Evolutionary conservation across 2,888 invertebrate species (phyloP), one percentile per base, ranked within the genome.

Genomic region (Sicus ferrugineus): DNA sequence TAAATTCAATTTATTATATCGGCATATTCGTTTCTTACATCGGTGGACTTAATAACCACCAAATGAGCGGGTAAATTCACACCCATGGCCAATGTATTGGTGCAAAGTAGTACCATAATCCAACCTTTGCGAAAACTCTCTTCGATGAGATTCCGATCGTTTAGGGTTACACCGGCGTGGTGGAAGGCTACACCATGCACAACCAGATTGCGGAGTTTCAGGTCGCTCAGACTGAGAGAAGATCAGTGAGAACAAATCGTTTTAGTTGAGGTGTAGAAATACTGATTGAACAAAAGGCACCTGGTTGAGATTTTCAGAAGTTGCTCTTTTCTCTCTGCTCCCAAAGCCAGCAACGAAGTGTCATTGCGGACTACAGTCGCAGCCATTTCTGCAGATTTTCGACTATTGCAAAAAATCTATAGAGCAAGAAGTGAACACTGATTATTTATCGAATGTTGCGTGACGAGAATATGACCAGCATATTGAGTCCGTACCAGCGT

Each of bases 41-140:
- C 76, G 0, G 94, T 94, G 28, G 92, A 92, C 83, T 94, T 94
- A 50, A 94, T 87, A 23, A 94, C 89, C 4, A 94, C 94, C 56
- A 94, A 86, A 85, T 94, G 93, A 2, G 94, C 94, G 9, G 94
- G 93, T 52, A 94, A 85, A 84, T 94, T 94, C 0, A 94, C 93
- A 5, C 94, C 94, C 91, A 93, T 92, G 2, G 94, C 92, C 86
- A 87, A 68, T 16, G 92, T 92, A 58, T 90, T 90, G 6, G 92
- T 92, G 0, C 91, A 89, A 14, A 92, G 87, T 31, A 94, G 86
- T 73, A 94, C 89, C 0, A 91, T 91, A 38, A 94, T 84, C 52
- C 89, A 86, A 62, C 90, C 89, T 58, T 87, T 86, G 26, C 89
- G 85, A 81, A 94, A 94, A 0, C 90, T 85, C 2, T 87, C 85